Evolutionary conservation across 2,113 vertebrate genomes (phyloP).

Genomic region (Morone chrysops): DNA sequence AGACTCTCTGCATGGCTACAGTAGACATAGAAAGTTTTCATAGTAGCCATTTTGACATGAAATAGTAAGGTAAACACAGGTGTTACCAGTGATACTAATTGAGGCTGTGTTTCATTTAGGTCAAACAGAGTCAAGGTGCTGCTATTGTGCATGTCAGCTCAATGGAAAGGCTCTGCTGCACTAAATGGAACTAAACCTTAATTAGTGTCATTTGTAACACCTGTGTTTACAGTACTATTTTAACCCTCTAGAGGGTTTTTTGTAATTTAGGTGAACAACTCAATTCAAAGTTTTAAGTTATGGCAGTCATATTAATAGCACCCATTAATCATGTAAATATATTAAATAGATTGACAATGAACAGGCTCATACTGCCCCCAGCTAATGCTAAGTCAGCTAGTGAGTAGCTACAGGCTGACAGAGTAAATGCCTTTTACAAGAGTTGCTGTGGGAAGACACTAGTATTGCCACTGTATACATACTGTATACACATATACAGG

Average conservation of each 20-base stretch:
- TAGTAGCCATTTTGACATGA: too few species aligned
- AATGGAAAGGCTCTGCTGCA: too few species aligned
- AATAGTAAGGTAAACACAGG: too few species aligned
- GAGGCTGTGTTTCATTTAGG: too few species aligned
- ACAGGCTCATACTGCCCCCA: neutral
- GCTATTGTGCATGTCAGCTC: too few species aligned
- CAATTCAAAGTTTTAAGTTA: neutral
- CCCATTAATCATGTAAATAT: neutral
- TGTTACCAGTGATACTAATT: too few species aligned
- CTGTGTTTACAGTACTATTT: too few species aligned
- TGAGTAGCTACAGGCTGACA: neutral
- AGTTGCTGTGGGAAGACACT: neutral
- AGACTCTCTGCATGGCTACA: neutral
- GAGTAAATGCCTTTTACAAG: neutral
- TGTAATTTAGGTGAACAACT: neutral
- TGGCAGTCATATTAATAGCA: neutral
- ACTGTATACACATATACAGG: conserved; percentile 6
- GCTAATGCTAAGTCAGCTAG: neutral
- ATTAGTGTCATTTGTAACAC: too few species aligned
- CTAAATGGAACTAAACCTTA: too few species aligned
- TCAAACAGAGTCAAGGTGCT: too few species aligned
- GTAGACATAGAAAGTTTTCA: too few species aligned
- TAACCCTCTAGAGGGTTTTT: neutral
- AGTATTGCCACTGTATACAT: neutral
- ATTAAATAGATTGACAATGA: neutral